phyloP scores from a whole-genome alignment of 2,888 invertebrate genomes.

The Incurvaria masculella region DNA sequence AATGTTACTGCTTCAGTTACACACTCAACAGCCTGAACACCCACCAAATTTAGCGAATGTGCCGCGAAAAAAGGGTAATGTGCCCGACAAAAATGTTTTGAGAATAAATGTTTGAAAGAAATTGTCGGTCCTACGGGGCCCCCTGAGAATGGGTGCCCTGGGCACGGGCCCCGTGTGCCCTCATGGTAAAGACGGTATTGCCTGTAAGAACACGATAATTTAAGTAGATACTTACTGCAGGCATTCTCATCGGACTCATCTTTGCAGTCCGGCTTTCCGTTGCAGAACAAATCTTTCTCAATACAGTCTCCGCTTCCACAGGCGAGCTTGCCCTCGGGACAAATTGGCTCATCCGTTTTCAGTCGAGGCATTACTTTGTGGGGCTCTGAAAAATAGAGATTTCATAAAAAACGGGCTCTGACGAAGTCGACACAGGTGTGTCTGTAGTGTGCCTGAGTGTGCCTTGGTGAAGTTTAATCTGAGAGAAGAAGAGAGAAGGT shows the following conservation, averaged over 20 bases:
- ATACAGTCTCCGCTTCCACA: conserved; percentile 93
- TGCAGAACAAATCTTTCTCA: conserved; percentile 89
- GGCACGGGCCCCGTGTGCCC: too few relatives aligned
- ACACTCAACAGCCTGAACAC: too few relatives aligned
- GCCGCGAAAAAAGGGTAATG: too few relatives aligned
- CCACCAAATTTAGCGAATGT: too few relatives aligned
- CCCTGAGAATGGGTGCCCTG: too few relatives aligned
- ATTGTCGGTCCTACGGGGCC: too few relatives aligned
- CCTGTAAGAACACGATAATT: too few relatives aligned
- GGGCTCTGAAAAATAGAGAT: conserved; percentile 65
- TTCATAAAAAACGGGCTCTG: neutral
- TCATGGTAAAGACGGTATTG: too few relatives aligned
- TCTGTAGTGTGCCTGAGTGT: neutral
- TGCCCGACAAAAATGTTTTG: too few relatives aligned
- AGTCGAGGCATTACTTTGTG: conserved; percentile 84
- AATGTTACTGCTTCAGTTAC: too few relatives aligned
- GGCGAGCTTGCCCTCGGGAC: conserved; percentile 85
- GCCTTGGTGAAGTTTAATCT: neutral
- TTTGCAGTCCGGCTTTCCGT: conserved; percentile 88
- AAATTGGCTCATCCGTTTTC: conserved; percentile 91
- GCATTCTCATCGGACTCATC: conserved; percentile 95
- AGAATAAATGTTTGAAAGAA: too few relatives aligned
- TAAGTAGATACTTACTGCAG: conserved; percentile 82
- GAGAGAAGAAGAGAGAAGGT: neutral
- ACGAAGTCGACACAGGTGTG: neutral